Conservation (phyloP, 2,113 vertebrate genomes). For the Corythoichthys intestinalis region DNA sequence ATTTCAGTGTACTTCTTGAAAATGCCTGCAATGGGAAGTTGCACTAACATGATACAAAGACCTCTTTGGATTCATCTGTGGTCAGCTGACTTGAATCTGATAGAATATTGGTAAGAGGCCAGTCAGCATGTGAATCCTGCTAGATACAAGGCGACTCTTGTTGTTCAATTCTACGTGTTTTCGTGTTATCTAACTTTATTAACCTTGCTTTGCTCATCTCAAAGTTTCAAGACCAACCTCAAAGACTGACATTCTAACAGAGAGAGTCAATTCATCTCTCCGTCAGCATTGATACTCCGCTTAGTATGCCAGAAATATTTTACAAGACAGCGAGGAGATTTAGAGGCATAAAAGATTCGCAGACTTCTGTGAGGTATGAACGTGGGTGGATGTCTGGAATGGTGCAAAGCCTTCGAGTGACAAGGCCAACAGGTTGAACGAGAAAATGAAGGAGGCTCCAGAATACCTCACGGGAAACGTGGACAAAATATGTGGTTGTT, state of each 20-base stretch:
- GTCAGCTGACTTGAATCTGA: slow-evolving; percentile 30
- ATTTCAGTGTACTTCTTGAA: slow-evolving; percentile 2
- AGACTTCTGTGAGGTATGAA: not conserved
- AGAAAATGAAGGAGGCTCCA: slow-evolving; percentile 32
- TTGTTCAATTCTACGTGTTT: slow-evolving; percentile 29
- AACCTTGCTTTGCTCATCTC: slow-evolving; percentile 29
- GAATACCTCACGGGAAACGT: slow-evolving; percentile 44
- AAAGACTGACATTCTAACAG: slow-evolving; percentile 18
- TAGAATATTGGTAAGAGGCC: slow-evolving; percentile 10
- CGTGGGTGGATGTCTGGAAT: not conserved
- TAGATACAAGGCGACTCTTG: slow-evolving; percentile 39
- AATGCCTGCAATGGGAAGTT: slow-evolving; percentile 11
- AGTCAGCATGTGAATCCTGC: slow-evolving; percentile 15
- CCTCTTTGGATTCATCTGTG: slow-evolving; percentile 21
- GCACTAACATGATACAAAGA: slow-evolving; percentile 23
- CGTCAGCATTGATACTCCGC: not conserved
- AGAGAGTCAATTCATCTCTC: slow-evolving; percentile 12
- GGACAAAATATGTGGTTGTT: slow-evolving; percentile 30
- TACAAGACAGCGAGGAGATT: not conserved
- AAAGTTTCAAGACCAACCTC: slow-evolving; percentile 13
- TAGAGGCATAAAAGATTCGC: slow-evolving; percentile 1
- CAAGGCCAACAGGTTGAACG: slow-evolving; percentile 9
- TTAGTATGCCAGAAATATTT: not conserved
- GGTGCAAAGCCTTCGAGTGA: slow-evolving; percentile 21
- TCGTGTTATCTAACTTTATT: slow-evolving; percentile 17